These are phyloP conservation scores for Dicyrtoma fusca DNA, from an alignment of 2,888 invertebrate genomes.

Conservation along the genomic window DNA sequence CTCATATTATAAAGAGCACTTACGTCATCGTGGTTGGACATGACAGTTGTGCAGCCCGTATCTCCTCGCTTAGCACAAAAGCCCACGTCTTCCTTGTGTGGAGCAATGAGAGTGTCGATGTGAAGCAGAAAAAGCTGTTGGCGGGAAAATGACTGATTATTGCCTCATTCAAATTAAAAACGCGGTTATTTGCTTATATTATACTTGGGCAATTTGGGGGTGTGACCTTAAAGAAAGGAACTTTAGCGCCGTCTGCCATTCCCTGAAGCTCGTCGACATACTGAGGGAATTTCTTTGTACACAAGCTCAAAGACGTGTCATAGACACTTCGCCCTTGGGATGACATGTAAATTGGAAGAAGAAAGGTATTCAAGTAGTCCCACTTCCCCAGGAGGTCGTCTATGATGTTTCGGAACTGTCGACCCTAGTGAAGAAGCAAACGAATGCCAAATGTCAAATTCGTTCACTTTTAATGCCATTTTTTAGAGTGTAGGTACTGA, in stretches of 20 bases:
- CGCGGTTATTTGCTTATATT: no score
- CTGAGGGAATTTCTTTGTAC: conserved; percentile 74
- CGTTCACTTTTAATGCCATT: no score
- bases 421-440: conserved; percentile 71
- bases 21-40: conserved; percentile 64
- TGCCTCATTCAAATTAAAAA: background rate
- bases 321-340: conserved; percentile 70
- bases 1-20: no score
- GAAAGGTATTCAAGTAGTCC: conserved; percentile 69
- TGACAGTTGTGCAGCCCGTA: conserved; percentile 77
- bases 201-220: no score
- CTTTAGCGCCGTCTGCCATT: conserved; percentile 80
- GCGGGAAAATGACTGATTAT: conserved; percentile 32
- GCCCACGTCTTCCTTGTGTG: conserved; percentile 25
- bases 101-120: conserved; percentile 65
- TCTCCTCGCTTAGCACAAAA: conserved; percentile 59
- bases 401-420: conserved; percentile 75
- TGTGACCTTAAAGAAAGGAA: conserved; percentile 78
- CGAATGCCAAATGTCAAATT: no score
- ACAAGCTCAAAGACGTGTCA: conserved; percentile 72
- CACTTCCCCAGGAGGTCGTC: conserved; percentile 69
- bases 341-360: conserved; percentile 73
- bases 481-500: no score
- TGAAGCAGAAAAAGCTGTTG: conserved; percentile 80
- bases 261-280: conserved; percentile 82